These are phyloP conservation scores for Pachyramphus minor DNA, from an alignment of 2,113 vertebrate species.

Conservation along the genomic window DNA sequence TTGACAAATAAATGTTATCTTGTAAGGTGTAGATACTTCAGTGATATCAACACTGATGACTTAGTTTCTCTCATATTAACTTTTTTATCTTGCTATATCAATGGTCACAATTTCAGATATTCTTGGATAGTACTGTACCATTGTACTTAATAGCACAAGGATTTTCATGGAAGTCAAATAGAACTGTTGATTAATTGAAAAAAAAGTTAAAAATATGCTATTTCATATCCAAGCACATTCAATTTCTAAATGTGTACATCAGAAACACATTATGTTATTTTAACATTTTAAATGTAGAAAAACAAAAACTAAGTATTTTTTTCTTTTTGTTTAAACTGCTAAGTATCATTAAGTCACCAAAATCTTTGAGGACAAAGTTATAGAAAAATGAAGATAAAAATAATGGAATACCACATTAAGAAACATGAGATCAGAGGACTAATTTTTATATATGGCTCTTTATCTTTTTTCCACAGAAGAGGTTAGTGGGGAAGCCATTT, in stretches of 20 bases:
- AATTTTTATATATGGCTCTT: background rate
- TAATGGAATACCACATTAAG: background rate
- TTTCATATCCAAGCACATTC: background rate
- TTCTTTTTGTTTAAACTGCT: background rate
- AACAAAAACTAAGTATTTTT: rapidly evolving
- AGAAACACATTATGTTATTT: background rate
- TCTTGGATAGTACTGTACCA: background rate
- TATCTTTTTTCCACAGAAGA: background rate
- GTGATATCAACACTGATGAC: background rate
- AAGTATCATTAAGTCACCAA: background rate
- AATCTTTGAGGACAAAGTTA: background rate
- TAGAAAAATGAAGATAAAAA: background rate
- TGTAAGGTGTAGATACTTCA: background rate
- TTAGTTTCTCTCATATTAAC: background rate
- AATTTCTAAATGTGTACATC: background rate
- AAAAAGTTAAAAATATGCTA: background rate
- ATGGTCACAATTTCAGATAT: background rate
- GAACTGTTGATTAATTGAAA: background rate
- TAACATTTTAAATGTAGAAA: background rate
- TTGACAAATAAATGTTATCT: background rate
- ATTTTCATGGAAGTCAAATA: background rate
- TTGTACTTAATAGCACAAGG: background rate
- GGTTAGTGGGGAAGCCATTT: background rate
- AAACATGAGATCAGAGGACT: background rate
- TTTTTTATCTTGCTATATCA: background rate